phyloP scores from a whole-genome alignment of 2,888 invertebrate species.

The Mystacides longicornis region DNA sequence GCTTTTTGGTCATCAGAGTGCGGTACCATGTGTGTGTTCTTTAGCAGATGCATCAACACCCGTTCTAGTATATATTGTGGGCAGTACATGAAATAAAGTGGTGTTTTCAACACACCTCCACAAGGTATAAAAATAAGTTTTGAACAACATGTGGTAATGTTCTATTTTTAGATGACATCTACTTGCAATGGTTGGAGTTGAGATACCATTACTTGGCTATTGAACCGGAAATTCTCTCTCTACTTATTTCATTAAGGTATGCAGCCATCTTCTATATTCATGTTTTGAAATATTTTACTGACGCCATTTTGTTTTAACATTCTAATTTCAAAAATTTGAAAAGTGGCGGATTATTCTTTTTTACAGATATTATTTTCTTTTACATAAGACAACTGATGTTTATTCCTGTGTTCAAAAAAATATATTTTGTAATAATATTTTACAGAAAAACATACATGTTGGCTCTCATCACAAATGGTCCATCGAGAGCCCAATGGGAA shows the following conservation, averaged over 20 bases:
- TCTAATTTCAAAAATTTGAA: too few species aligned
- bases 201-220: conserved; percentile 70
- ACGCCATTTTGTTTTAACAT: too few species aligned
- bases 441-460: conserved; percentile 63
- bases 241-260: conserved; percentile 61
- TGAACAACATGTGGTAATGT: too few species aligned
- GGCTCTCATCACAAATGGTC: conserved; percentile 80
- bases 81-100: too few species aligned
- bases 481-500: conserved; percentile 83
- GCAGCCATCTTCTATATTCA: background rate
- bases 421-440: background rate
- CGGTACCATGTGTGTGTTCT: too few species aligned
- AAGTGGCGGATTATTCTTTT: too few species aligned
- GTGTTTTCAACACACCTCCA: too few species aligned
- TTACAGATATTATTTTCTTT: background rate
- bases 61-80: too few species aligned
- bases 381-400: background rate
- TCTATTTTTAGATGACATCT: conserved; percentile 55
- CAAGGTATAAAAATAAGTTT: too few species aligned
- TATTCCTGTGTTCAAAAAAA: background rate
- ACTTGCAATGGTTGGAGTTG: conserved; percentile 69
- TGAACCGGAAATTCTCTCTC: conserved; percentile 58
- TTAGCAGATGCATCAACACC: too few species aligned
- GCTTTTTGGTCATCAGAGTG: too few species aligned
- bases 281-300: background rate